phyloP scores from a whole-genome alignment of 2,797 vertebrate genomes.

The Mionectes olivaceus region DNA sequence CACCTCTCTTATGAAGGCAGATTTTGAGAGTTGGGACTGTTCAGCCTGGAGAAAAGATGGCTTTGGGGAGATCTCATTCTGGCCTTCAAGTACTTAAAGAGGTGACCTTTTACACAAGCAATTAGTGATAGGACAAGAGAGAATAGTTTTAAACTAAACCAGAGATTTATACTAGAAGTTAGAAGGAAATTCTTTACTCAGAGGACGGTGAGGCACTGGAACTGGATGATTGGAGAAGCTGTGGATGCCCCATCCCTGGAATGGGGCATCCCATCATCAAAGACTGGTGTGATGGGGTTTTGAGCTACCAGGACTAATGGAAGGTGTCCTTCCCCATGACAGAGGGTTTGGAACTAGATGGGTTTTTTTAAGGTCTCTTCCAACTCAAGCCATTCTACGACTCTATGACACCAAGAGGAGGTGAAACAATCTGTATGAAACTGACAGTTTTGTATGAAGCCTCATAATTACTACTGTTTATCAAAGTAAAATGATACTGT shows the following conservation, averaged over 20 bases:
- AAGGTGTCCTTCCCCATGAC: not conserved
- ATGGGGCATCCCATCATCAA: not conserved
- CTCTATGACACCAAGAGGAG: not conserved
- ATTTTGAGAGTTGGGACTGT: not conserved
- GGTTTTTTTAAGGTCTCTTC: too few relatives aligned
- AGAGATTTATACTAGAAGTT: not conserved
- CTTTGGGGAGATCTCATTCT: not conserved
- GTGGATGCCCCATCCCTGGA: not conserved
- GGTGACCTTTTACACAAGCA: not conserved
- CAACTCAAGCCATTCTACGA: not conserved
- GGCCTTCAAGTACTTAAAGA: not conserved
- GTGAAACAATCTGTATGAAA: fast-evolving
- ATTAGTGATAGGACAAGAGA: not conserved
- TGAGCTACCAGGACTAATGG: not conserved
- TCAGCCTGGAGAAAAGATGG: not conserved
- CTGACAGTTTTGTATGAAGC: not conserved
- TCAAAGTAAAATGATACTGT: not conserved
- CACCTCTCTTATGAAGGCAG: not conserved
- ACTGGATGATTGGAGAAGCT: not conserved
- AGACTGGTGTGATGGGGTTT: not conserved
- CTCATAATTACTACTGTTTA: not conserved
- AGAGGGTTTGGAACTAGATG: not conserved
- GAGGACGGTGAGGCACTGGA: not conserved
- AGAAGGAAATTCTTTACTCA: not conserved
- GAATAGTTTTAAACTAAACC: not conserved